Conservation (phyloP, 2,888 invertebrate genomes). For the Eristalis tenax region DNA sequence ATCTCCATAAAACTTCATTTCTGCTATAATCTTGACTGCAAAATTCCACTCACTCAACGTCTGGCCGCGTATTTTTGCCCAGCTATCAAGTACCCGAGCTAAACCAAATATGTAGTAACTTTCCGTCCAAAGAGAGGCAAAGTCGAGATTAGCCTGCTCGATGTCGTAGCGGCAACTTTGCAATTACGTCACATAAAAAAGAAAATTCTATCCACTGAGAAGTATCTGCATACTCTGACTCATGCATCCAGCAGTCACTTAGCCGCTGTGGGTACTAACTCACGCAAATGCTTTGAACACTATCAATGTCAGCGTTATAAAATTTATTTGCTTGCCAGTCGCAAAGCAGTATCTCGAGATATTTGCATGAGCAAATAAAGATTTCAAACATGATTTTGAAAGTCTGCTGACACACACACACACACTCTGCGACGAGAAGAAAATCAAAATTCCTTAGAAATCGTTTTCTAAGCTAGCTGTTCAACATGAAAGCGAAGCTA, state of each 20-base stretch:
- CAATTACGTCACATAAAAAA: neutral
- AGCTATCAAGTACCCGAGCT: neutral
- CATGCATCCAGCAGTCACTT: neutral
- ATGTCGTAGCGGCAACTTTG: neutral
- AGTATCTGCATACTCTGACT: neutral
- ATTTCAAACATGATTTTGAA: neutral
- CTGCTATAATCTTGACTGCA: neutral
- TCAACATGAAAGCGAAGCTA: neutral
- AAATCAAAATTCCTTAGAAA: slow-evolving; percentile 4
- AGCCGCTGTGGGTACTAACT: neutral
- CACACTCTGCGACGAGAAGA: neutral
- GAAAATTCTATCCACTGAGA: neutral
- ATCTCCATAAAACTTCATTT: too few relatives aligned
- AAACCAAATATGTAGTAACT: neutral
- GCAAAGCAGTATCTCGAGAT: neutral
- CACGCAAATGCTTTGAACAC: neutral
- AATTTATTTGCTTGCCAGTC: neutral
- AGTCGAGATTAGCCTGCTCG: neutral
- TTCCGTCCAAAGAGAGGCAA: neutral
- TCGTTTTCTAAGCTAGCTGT: neutral
- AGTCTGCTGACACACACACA: neutral
- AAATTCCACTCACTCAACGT: neutral
- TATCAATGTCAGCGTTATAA: neutral
- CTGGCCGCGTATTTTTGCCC: neutral
- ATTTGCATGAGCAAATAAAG: neutral